These are phyloP conservation scores for Dione juno DNA, from an alignment of 2,888 invertebrate species.

Conservation along the genomic window DNA sequence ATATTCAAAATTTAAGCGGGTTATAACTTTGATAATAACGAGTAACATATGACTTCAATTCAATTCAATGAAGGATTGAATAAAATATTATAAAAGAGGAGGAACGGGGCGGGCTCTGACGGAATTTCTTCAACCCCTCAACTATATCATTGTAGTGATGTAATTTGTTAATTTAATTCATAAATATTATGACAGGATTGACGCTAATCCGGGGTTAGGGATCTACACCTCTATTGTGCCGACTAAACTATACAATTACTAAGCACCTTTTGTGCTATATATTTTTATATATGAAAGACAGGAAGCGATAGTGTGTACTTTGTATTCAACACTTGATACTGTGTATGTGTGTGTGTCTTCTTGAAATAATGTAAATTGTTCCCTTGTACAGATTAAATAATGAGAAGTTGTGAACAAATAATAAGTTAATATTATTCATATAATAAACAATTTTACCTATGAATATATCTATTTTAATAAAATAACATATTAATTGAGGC, in stretches of 20 bases:
- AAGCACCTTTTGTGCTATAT: conserved; percentile 9
- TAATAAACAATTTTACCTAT: too few relatives aligned
- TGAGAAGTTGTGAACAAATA: too few relatives aligned
- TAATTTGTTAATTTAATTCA: conserved; percentile 43
- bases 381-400: too few relatives aligned
- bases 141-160: conserved; percentile 19
- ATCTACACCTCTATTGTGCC: conserved; percentile 43
- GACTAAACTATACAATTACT: conserved; percentile 28
- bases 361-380: background rate
- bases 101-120: background rate
- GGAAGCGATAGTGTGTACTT: background rate
- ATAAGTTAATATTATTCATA: too few relatives aligned
- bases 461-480: too few relatives aligned
- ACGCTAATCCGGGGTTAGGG: conserved; percentile 40
- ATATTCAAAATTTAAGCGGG: background rate
- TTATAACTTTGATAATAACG: background rate
- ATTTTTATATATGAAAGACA: background rate
- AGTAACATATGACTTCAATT: background rate
- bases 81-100: conserved; percentile 5
- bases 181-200: conserved; percentile 48
- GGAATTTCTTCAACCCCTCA: background rate
- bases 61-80: conserved; percentile 10
- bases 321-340: background rate
- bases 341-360: too few relatives aligned
- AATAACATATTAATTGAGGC: too few relatives aligned